phyloP scores from a whole-genome alignment of 2,888 invertebrate genomes.

The Fabriciana adippe region DNA sequence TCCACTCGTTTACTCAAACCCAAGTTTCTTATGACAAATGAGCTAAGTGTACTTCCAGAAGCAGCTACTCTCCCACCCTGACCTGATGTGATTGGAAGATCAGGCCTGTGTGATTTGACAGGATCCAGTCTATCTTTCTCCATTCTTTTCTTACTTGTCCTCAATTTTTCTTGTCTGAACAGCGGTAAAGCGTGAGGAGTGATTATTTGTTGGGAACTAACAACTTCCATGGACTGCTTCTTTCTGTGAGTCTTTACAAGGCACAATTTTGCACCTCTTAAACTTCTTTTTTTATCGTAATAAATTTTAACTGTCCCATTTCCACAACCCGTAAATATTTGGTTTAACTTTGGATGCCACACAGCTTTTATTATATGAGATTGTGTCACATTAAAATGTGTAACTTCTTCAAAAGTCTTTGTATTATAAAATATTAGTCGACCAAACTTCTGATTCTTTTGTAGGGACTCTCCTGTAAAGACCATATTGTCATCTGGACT shows the following conservation, averaged over 20 bases:
- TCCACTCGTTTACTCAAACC: slow-evolving; percentile 95
- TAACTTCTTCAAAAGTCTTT: slow-evolving; percentile 87
- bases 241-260: slow-evolving; percentile 91
- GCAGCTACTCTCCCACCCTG: slow-evolving; percentile 97
- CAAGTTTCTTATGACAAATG: slow-evolving; percentile 97
- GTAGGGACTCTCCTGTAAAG: slow-evolving; percentile 92
- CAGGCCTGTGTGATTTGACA: slow-evolving; percentile 90
- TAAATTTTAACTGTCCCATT: slow-evolving; percentile 95
- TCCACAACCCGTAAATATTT: slow-evolving; percentile 95
- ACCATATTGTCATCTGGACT: slow-evolving; percentile 96
- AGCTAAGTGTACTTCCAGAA: slow-evolving; percentile 97
- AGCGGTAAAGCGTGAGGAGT: slow-evolving; percentile 98
- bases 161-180: slow-evolving; percentile 95
- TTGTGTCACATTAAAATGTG: slow-evolving; percentile 88
- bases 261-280: slow-evolving; percentile 95
- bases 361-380: slow-evolving; percentile 93
- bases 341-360: slow-evolving; percentile 99
- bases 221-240: slow-evolving; percentile 91
- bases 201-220: slow-evolving; percentile 95
- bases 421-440: slow-evolving; percentile 90
- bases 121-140: slow-evolving; percentile 95
- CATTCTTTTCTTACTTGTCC: slow-evolving; percentile 93
- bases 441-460: slow-evolving; percentile 84
- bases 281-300: slow-evolving; percentile 93
- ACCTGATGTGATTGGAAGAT: slow-evolving; percentile 93